Conservation (phyloP, 2,113 vertebrate species). For the Brienomyrus brachyistius region DNA sequence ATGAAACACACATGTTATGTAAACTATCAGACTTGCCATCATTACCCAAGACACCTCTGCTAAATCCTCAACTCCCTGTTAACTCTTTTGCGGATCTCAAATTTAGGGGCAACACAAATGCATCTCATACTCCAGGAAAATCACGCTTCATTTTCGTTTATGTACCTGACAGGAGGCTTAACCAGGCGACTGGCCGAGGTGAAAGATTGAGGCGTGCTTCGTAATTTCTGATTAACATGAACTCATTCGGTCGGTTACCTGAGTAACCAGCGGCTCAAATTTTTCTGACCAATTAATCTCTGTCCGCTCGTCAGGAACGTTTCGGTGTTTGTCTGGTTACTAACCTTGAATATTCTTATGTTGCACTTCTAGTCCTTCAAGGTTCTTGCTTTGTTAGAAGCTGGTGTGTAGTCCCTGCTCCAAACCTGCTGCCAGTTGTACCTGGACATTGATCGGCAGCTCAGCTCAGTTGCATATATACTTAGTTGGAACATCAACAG, state of each 20-base stretch:
- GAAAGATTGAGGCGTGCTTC: conserved; percentile 14
- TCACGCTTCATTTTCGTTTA: conserved; percentile 46
- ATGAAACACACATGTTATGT: background rate
- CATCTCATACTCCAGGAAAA: conserved; percentile 16
- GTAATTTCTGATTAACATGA: background rate
- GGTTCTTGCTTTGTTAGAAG: background rate
- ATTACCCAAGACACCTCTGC: background rate
- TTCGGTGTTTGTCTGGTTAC: background rate
- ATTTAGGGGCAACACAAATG: conserved; percentile 21
- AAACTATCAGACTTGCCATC: background rate
- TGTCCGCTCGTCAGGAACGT: background rate
- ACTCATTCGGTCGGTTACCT: background rate
- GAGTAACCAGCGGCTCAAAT: background rate
- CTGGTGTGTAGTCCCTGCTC: background rate
- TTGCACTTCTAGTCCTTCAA: background rate
- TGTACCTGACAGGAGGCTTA: conserved; percentile 40
- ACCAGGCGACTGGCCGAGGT: conserved; percentile 39
- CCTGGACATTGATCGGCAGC: background rate
- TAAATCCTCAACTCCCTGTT: background rate
- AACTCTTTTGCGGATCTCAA: conserved; percentile 1
- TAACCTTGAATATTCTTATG: background rate
- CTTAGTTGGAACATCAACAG: background rate
- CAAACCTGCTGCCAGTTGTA: background rate
- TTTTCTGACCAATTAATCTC: background rate
- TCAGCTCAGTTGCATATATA: background rate